These are phyloP conservation scores for Acronicta leporina DNA, from an alignment of 2,888 invertebrate species.

Conservation along the genomic window DNA sequence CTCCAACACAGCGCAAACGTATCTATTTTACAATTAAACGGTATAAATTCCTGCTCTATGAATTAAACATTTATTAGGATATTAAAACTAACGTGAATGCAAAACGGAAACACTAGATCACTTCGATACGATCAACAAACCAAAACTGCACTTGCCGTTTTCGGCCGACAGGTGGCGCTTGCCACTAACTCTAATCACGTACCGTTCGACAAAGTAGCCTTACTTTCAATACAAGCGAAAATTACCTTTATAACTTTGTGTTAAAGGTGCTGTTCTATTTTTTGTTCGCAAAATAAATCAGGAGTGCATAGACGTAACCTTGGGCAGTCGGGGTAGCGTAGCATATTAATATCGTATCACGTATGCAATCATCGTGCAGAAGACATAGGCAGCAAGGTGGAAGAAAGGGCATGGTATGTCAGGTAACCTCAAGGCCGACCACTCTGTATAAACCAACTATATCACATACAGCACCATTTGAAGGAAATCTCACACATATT, in stretches of 20 bases:
- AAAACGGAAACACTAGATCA: constrained; percentile 58
- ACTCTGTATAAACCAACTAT: constrained; percentile 69
- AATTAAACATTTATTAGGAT: constrained; percentile 54
- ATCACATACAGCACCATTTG: constrained; percentile 52
- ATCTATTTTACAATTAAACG: constrained; percentile 49
- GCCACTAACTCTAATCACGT: constrained; percentile 71
- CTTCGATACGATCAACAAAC: constrained; percentile 54
- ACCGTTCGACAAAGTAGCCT: constrained; percentile 43
- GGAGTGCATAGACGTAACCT: constrained; percentile 78
- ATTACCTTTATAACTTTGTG: constrained; percentile 21
- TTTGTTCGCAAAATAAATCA: constrained; percentile 52
- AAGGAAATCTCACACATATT: constrained; percentile 58
- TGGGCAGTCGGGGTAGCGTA: constrained; percentile 74
- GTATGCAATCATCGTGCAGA: constrained; percentile 85
- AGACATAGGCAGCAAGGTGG: constrained; percentile 86
- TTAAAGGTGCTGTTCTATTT: constrained; percentile 48
- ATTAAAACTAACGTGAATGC: constrained; percentile 51
- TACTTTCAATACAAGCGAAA: constrained; percentile 19
- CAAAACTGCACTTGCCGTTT: constrained; percentile 67
- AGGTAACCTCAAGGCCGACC: constrained; percentile 77
- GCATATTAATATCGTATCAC: constrained; percentile 85
- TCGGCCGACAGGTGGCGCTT: constrained; percentile 75
- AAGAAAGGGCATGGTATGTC: constrained; percentile 87
- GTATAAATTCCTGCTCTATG: constrained; percentile 47
- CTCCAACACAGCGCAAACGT: constrained; percentile 26